Conservation (phyloP, 1,140 invertebrate genomes). For the Campoletis sonorensis region DNA sequence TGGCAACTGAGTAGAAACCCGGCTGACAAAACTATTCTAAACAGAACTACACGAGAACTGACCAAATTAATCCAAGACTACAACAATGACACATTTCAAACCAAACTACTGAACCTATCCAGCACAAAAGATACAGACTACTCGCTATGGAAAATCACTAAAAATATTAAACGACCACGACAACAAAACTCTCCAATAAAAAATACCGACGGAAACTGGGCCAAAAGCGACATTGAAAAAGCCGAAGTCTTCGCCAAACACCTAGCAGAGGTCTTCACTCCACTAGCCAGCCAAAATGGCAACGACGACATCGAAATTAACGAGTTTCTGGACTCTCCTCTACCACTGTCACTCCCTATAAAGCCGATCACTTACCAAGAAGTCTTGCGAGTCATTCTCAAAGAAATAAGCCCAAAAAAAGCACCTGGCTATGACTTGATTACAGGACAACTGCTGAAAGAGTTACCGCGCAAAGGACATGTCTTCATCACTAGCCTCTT, state of each 20-base stretch:
- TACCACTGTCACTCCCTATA: constrained; percentile 22
- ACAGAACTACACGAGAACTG: constrained; percentile 6
- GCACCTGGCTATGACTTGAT: constrained; percentile 60
- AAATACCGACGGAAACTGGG: neutral
- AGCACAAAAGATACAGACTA: constrained; percentile 48
- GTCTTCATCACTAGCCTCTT: constrained; percentile 48
- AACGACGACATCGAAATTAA: neutral
- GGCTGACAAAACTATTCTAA: constrained; percentile 1
- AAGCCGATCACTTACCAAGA: neutral
- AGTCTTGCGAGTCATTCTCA: neutral
- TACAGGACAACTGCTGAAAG: constrained; percentile 53
- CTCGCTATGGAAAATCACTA: constrained; percentile 57
- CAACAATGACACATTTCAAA: constrained; percentile 43
- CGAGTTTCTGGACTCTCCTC: neutral
- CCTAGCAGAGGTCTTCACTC: neutral
- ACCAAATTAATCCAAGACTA: neutral
- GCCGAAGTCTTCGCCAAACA: neutral
- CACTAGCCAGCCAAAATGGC: neutral
- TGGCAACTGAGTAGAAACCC: constrained; percentile 43
- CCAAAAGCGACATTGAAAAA: constrained; percentile 3
- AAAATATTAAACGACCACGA: constrained; percentile 54
- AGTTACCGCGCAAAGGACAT: constrained; percentile 56
- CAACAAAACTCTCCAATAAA: constrained; percentile 38
- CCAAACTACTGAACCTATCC: constrained; percentile 37
- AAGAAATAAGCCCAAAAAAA: constrained; percentile 52